Percentiles rank a stretch among this genome's conserved stretches.
Conservation (phyloP, 1,140 invertebrate species). For the Armadillidium nasatum region DNA sequence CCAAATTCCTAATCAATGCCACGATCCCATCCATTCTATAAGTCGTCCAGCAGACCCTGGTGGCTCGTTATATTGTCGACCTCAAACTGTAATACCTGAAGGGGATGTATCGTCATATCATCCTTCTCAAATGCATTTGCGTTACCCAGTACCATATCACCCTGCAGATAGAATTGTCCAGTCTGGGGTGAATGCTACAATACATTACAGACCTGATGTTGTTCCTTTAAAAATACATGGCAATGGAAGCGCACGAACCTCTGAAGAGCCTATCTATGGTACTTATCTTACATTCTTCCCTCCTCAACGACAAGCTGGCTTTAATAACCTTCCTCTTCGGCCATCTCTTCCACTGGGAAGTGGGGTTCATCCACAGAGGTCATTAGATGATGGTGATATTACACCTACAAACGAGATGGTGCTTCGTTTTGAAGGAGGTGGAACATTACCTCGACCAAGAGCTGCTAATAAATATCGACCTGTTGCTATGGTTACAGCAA, state of each 20-base stretch:
- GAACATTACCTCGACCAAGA: constrained; percentile 76
- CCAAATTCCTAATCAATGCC: constrained; percentile 32
- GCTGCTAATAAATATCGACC: constrained; percentile 69
- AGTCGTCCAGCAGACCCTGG: constrained; percentile 31
- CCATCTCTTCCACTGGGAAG: constrained; percentile 52
- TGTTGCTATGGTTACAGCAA: constrained; percentile 75
- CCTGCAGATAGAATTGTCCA: constrained; percentile 21
- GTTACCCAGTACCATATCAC: constrained; percentile 27
- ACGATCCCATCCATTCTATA: constrained; percentile 12
- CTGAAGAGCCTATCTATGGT: constrained; percentile 47
- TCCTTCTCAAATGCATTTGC: constrained; percentile 7
- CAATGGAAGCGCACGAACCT: constrained; percentile 45
- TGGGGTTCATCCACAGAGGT: constrained; percentile 54
- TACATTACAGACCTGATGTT: constrained; percentile 50
- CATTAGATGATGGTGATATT: constrained; percentile 82
- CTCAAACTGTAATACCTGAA: neutral
- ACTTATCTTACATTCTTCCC: constrained; percentile 45
- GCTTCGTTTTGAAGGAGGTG: constrained; percentile 58
- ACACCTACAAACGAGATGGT: constrained; percentile 73
- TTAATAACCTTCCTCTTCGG: constrained; percentile 33
- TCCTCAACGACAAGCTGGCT: constrained; percentile 24
- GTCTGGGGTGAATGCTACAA: constrained; percentile 18
- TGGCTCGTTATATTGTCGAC: constrained; percentile 2
- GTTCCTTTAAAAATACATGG: constrained; percentile 52
- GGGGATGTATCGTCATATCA: constrained; percentile 1